Evolutionary conservation across 2,113 vertebrate genomes (phyloP).

Genomic region (Cyprinodon tularosa): DNA sequence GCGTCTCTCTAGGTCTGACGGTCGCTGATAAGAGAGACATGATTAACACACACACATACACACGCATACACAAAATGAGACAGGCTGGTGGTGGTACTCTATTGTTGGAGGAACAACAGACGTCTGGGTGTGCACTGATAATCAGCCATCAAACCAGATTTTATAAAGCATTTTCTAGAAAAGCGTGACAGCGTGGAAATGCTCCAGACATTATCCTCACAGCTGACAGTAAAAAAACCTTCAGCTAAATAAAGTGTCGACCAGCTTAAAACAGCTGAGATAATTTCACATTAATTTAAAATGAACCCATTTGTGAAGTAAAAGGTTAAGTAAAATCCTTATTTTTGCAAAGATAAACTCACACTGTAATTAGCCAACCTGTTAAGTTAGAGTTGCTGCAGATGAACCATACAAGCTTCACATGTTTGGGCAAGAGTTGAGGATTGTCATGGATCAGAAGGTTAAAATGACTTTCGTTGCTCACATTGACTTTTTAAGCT

Average conservation of each 20-base stretch:
- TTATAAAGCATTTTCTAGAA: constrained; percentile 56
- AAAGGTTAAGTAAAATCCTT: not conserved
- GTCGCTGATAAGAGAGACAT: constrained; percentile 75
- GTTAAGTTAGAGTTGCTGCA: not conserved
- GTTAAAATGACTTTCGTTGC: constrained; percentile 45
- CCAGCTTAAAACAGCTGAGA: not conserved
- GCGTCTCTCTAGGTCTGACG: constrained; percentile 76
- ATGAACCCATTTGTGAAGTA: not conserved
- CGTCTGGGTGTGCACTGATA: constrained; percentile 74
- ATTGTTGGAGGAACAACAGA: constrained; percentile 73
- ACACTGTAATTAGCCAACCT: not conserved
- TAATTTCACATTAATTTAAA: not conserved
- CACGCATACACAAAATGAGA: constrained; percentile 13
- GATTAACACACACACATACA: constrained; percentile 62
- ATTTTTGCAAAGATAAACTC: not conserved
- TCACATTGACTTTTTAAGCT: constrained; percentile 30
- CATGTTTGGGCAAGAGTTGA: constrained; percentile 15
- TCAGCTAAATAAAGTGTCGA: constrained; percentile 2
- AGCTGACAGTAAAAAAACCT: constrained; percentile 6
- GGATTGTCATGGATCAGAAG: constrained; percentile 16
- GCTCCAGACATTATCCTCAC: constrained; percentile 1
- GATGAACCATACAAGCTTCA: constrained; percentile 9
- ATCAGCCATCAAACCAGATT: constrained; percentile 74
- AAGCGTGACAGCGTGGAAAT: constrained; percentile 47
- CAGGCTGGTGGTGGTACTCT: constrained; percentile 52